Conservation (phyloP, 1,140 invertebrate species). For the Ditylenchus dipsaci region DNA sequence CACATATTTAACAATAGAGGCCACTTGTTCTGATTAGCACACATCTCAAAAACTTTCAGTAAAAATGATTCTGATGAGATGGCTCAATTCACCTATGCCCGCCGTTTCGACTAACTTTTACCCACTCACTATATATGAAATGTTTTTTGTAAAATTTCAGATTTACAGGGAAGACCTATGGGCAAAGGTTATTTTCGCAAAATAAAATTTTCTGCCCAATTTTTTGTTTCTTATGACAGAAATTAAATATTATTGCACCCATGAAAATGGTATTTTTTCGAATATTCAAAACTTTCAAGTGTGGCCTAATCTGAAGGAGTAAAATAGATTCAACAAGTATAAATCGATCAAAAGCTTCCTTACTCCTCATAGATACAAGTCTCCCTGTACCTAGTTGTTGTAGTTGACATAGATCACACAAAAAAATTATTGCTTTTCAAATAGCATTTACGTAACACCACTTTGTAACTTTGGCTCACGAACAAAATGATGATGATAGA, state of each 20-base stretch:
- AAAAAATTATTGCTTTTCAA: too few species aligned
- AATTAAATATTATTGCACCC: too few species aligned
- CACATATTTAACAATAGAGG: conserved; percentile 1
- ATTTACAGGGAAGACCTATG: not conserved
- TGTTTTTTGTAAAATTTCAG: not conserved
- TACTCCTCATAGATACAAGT: conserved; percentile 2
- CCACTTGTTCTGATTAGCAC: too few species aligned
- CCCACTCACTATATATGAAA: too few species aligned
- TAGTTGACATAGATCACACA: too few species aligned
- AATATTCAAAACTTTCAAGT: not conserved
- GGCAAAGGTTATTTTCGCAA: conserved; percentile 3
- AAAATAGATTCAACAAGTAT: not conserved
- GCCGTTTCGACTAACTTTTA: too few species aligned
- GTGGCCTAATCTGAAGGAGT: not conserved
- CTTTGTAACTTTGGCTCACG: too few species aligned
- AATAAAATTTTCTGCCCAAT: conserved; percentile 2
- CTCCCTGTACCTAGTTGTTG: not conserved
- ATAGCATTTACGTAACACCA: too few species aligned
- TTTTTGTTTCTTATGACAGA: not conserved
- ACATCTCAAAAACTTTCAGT: too few species aligned
- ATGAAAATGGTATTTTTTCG: not conserved
- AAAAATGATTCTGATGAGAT: too few species aligned
- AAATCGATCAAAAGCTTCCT: not conserved
- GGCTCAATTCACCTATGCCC: too few species aligned
- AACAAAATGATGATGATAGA: too few species aligned